Evolutionary conservation across 1,140 invertebrate genomes (phyloP), one percentile per base, ranked within the genome.

Genomic region (Zaprionus africanus): DNA sequence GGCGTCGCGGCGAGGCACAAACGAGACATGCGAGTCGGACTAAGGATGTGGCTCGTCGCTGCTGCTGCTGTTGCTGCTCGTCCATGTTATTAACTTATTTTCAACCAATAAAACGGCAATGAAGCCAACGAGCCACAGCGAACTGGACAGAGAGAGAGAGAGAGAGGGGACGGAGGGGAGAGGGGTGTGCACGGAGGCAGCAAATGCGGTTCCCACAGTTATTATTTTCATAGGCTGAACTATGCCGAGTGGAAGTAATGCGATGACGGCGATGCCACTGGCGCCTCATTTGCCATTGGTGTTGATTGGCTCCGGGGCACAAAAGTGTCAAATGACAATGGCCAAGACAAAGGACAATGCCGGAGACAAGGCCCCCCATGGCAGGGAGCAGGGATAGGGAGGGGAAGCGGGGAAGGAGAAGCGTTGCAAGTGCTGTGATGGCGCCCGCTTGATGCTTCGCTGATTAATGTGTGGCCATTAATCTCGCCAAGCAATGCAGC

Each of bases 1-100:
- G 41, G 41, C 41, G 9, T 38, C 12, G 36, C 36, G 36, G 31
- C 60, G 5, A 51, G 46, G 4, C 41, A 22, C 31, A 34, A 34
- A 34, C 31, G 31, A 34, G 31, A 22, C 11, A 12, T 19, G n/a
- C 41, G 41, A 17, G 41, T 5, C 9, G 11, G 46, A 51, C 46
- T 59, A 59, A 34, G 57, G 57, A 59, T 38, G n/a, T 59, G 57
- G 57, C 57, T n/a, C n/a, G 57, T 13, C 9, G 53, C 67, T 17
- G 22, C 61, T 78, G 63, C 74, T 62, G 57, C 6, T 4, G 53
- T 62, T 17, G 22, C 61, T 78, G 63, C 74, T 62, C 85, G 76
- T 88, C 81, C 84, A 91, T 86, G 74, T 91, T 91, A 86, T 91
- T 91, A 91, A 91, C 85, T 91, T 91, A 91, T 91, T 91, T 86